These are phyloP conservation scores for Barnardius zonarius DNA, from an alignment of 2,113 vertebrate species.

Conservation along the genomic window DNA sequence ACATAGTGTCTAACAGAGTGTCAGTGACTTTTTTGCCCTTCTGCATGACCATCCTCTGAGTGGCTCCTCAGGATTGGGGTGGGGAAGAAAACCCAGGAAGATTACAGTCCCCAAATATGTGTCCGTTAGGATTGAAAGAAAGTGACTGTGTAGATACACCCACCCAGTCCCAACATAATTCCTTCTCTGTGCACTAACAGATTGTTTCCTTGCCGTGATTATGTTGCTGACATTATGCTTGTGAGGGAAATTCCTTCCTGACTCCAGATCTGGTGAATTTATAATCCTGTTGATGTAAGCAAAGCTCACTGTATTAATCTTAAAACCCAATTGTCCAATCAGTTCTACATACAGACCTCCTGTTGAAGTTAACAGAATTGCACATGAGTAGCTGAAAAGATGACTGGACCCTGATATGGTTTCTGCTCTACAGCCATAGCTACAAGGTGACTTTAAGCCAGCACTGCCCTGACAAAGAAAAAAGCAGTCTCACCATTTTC, in stretches of 20 bases:
- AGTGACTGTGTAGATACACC: background rate
- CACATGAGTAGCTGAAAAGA: background rate
- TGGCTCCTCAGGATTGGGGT: background rate
- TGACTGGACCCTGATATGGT: background rate
- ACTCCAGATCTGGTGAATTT: slow-evolving; percentile 24
- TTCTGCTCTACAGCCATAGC: background rate
- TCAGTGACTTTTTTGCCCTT: background rate
- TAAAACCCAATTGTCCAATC: background rate
- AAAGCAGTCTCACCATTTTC: background rate
- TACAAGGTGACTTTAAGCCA: background rate
- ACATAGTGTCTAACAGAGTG: background rate
- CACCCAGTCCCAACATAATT: slow-evolving; percentile 4
- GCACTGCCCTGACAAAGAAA: background rate
- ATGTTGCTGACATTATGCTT: slow-evolving; percentile 31
- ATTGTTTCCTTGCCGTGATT: background rate
- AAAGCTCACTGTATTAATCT: slow-evolving; percentile 6
- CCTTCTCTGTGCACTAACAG: background rate
- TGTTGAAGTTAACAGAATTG: background rate
- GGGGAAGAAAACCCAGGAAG: background rate
- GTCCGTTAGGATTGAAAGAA: background rate
- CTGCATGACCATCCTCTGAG: background rate
- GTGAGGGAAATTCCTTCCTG: slow-evolving; percentile 7
- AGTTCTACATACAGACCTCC: background rate
- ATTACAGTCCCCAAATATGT: background rate
- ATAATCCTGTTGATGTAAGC: slow-evolving; percentile 34